These are phyloP conservation scores for Drosophila kanapiae DNA, from an alignment of 1,140 invertebrate species.

Conservation along the genomic window DNA sequence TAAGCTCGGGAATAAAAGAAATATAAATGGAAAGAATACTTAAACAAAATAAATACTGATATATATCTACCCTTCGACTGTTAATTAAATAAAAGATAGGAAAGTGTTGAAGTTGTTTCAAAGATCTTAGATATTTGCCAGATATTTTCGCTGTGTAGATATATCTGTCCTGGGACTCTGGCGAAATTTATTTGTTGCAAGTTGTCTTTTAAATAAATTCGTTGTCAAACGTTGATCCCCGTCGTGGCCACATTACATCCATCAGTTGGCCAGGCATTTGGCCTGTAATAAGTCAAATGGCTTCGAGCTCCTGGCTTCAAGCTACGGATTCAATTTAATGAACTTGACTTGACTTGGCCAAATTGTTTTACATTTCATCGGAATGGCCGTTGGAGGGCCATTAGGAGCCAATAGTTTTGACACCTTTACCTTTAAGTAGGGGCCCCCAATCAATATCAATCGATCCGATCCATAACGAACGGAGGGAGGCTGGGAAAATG, in stretches of 20 bases:
- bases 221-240: conserved; percentile 67
- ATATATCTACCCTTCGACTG: no score
- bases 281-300: conserved; percentile 64
- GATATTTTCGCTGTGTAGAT: background rate
- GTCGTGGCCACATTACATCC: conserved; percentile 51
- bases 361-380: conserved; percentile 37
- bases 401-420: conserved; percentile 73
- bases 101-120: no score
- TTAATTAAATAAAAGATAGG: no score
- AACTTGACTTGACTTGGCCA: conserved; percentile 62
- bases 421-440: conserved; percentile 59
- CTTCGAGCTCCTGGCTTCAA: conserved; percentile 16
- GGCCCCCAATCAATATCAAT: conserved; percentile 62
- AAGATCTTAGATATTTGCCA: no score
- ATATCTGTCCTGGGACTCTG: conserved; percentile 27
- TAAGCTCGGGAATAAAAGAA: background rate
- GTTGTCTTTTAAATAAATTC: conserved; percentile 84
- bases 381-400: conserved; percentile 12
- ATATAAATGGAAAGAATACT: background rate
- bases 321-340: conserved; percentile 74
- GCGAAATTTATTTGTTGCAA: conserved; percentile 78
- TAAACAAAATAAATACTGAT: background rate
- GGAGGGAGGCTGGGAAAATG: conserved; percentile 54
- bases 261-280: conserved; percentile 59
- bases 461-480: conserved; percentile 57